Conservation (phyloP, 1,140 invertebrate species). For the Babylonia areolata region DNA sequence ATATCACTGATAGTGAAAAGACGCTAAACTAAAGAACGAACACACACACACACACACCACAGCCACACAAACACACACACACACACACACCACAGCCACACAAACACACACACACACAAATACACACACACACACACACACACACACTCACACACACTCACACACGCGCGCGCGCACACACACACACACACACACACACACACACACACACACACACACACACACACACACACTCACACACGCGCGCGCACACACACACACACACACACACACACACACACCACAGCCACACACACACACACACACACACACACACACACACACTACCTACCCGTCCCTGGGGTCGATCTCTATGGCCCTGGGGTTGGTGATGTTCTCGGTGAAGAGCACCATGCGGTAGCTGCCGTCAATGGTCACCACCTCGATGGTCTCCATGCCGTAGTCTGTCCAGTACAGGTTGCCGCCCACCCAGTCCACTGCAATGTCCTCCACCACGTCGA, state of each 20-base stretch:
- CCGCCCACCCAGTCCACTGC: constrained; percentile 97
- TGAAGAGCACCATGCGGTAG: constrained; percentile 89
- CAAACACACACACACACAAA: too few relatives aligned
- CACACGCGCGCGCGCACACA: background rate
- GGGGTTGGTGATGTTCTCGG: constrained; percentile 96
- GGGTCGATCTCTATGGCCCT: constrained; percentile 96
- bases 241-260: too few relatives aligned
- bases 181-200: background rate
- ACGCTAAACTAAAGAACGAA: too few relatives aligned
- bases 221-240: too few relatives aligned
- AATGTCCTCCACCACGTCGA: constrained; percentile 95
- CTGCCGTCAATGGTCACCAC: constrained; percentile 91
- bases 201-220: background rate
- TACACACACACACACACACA: background rate
- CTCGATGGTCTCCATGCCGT: constrained; percentile 94
- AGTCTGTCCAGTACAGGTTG: constrained; percentile 98
- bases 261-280: too few relatives aligned
- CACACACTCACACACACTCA: background rate
- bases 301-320: background rate
- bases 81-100: background rate
- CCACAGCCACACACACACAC: too few relatives aligned
- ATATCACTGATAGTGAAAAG: too few relatives aligned
- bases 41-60: too few relatives aligned
- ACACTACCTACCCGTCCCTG: constrained; percentile 81
- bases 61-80: background rate